A percentile compares a stretch with the other conserved stretches of the same genome.
Evolutionary conservation across 2,797 vertebrate genomes (phyloP).

Genomic region (Dallia pectoralis): DNA sequence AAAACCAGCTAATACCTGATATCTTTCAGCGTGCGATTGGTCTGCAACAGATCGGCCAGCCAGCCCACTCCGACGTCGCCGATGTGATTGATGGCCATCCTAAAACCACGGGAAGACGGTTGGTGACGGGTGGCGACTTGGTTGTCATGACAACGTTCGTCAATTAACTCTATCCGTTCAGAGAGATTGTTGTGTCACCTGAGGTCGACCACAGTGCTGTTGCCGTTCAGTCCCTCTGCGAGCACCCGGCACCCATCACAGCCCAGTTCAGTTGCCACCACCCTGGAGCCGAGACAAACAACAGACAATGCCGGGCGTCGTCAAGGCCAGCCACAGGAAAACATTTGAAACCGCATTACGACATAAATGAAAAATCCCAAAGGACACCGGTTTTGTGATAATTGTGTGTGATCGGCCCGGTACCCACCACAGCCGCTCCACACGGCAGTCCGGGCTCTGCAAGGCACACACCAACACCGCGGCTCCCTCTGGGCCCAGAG

Average conservation of each 20-base stretch:
- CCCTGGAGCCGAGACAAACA: constrained; percentile 35
- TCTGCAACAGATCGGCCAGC: constrained; percentile 52
- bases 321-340: not conserved
- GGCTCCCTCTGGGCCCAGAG: constrained; percentile 53
- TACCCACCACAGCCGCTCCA: constrained; percentile 54
- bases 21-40: constrained; percentile 48
- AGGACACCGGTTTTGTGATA: too few species aligned
- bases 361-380: not conserved
- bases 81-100: constrained; percentile 60
- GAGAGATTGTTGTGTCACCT: constrained; percentile 35
- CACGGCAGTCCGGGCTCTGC: constrained; percentile 49
- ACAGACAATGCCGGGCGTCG: too few species aligned
- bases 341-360: not conserved
- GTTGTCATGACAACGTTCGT: not conserved
- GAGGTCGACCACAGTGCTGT: constrained; percentile 52
- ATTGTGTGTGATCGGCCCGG: too few species aligned
- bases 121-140: not conserved
- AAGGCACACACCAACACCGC: constrained; percentile 41
- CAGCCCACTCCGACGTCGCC: constrained; percentile 46
- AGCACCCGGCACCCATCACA: constrained; percentile 49
- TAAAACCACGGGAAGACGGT: constrained; percentile 7
- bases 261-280: constrained; percentile 46
- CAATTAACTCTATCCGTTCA: not conserved
- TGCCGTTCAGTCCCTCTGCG: constrained; percentile 46
- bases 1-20: too few species aligned